Evolutionary conservation across 2,888 invertebrate species (phyloP), one percentile per base, ranked within the genome.

Genomic region (Sthenelais limicola): DNA sequence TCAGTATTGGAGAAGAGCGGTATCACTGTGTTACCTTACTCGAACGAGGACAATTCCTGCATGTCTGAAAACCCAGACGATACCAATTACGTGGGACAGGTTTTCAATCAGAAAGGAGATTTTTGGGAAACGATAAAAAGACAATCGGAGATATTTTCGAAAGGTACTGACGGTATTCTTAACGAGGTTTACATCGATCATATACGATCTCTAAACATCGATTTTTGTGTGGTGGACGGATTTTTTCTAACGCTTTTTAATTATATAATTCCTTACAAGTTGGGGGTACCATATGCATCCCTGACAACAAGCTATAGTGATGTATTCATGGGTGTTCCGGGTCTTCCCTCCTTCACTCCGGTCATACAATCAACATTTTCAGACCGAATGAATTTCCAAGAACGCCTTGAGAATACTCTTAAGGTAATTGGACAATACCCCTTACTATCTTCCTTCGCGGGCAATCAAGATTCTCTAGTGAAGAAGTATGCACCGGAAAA

Each of bases 191-290:
- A 9, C 43, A 9, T 43, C 12, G 9, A 12, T 43, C 12, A 9
- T 43, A 18, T 12, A n/a, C 52, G 9, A 9, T 9, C 52, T 52
- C 15, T 52, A 9, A 15, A 52, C 9, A n/a, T 52, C 9, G 52
- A 52, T 52, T 21, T 52, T 52, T 15, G n/a, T n/a, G 21, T 73
- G 5, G 24, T 73, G 5, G 73, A 73, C 26, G 68, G 68, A 4
- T 5, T 48, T 18, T 51, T 38, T 24, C 38, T 26, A 12, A n/a
- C 30, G 5, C 68, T 67, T 15, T 32, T 5, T 26, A 4, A 21
- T 3, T 73, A 62, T 32, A 54, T 71, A 4, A 28, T 73, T 12
- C 68, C 73, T 28, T 73, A 73, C 30, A 51, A 30, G 28, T 54
- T 73, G 26, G 68, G 54, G 24, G 24, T 73, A 4, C 24, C 7